Conservation (phyloP, 2,797 vertebrate species). For the Lagorchestes hirsutus region DNA sequence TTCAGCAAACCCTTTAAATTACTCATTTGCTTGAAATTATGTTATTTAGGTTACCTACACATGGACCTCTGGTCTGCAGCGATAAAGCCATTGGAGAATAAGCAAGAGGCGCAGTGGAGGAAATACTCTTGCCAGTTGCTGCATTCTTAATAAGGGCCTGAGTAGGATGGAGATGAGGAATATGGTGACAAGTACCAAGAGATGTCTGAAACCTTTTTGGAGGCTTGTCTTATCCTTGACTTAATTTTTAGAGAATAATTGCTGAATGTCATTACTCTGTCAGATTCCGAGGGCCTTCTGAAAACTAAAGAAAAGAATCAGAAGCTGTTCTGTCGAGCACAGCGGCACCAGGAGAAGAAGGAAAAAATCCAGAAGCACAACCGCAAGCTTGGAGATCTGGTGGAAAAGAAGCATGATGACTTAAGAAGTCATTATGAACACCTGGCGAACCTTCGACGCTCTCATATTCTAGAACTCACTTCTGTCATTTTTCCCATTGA, state of each 20-base stretch:
- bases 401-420: slow-evolving; percentile 90
- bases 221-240: background rate
- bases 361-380: slow-evolving; percentile 96
- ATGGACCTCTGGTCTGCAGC: background rate
- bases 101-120: background rate
- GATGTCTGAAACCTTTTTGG: background rate
- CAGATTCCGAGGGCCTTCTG: slow-evolving; percentile 91
- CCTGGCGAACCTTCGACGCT: slow-evolving; percentile 89
- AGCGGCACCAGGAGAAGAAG: slow-evolving; percentile 95
- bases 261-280: slow-evolving; percentile 61
- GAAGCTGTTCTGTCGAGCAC: slow-evolving; percentile 92
- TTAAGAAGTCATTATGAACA: slow-evolving; percentile 88
- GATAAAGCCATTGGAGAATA: background rate
- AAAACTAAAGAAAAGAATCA: slow-evolving; percentile 93
- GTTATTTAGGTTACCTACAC: background rate
- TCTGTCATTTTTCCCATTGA: slow-evolving; percentile 94
- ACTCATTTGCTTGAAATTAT: background rate
- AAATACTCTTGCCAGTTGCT: background rate
- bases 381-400: slow-evolving; percentile 91
- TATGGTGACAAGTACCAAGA: background rate
- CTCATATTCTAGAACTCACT: slow-evolving; percentile 93
- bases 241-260: slow-evolving; percentile 54
- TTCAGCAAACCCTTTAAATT: background rate
- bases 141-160: background rate
- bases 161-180: background rate